Conservation (phyloP, 1,140 invertebrate species). For the Solen grandis region DNA sequence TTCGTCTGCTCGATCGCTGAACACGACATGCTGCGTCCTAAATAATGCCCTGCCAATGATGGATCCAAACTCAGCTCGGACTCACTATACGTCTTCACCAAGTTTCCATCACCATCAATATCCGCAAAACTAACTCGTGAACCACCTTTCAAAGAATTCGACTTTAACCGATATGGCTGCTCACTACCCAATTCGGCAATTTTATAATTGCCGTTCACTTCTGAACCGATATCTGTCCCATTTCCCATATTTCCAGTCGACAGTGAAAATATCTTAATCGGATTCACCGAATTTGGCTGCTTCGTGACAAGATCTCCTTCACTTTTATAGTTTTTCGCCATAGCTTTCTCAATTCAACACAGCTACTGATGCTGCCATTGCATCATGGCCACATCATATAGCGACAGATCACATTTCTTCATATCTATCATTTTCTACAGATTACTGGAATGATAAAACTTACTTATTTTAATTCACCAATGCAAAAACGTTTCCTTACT, state of each 20-base stretch:
- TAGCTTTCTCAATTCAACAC: no score
- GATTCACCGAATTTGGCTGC: slow-evolving; percentile 47
- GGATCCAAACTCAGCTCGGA: slow-evolving; percentile 14
- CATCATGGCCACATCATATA: no score
- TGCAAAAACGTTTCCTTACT: no score
- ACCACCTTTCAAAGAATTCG: slow-evolving; percentile 34
- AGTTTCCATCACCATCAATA: slow-evolving; percentile 41
- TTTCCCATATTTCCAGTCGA: slow-evolving; percentile 49
- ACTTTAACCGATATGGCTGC: slow-evolving; percentile 6
- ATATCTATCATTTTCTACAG: no score
- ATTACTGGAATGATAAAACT: no score
- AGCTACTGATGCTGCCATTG: no score
- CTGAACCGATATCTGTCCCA: neutral
- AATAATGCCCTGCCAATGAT: neutral
- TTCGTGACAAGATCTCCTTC: slow-evolving; percentile 49
- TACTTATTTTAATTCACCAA: no score
- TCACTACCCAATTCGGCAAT: slow-evolving; percentile 14
- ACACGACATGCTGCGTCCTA: slow-evolving; percentile 45
- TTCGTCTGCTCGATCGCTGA: slow-evolving; percentile 33
- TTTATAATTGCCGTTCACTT: slow-evolving; percentile 43
- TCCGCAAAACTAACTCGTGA: slow-evolving; percentile 49
- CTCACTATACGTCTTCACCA: slow-evolving; percentile 48
- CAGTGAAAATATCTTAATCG: slow-evolving; percentile 35
- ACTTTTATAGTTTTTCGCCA: slow-evolving; percentile 46
- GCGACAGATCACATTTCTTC: no score